Conservation (phyloP, 1,140 invertebrate genomes). For the Caerostris darwini region DNA sequence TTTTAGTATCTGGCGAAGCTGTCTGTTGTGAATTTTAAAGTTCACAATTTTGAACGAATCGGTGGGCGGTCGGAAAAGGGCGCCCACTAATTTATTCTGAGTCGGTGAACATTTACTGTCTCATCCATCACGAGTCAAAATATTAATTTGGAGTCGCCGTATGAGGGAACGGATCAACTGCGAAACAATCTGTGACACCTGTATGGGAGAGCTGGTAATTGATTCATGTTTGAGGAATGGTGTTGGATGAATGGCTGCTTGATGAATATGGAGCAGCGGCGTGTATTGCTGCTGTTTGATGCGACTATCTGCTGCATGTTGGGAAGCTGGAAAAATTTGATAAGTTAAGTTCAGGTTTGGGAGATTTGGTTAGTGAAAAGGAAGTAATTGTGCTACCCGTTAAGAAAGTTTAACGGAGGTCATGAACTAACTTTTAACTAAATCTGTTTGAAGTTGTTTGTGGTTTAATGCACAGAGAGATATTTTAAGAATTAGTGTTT, state of each 20-base stretch:
- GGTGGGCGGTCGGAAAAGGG: background rate
- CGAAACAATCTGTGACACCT: slow-evolving; percentile 58
- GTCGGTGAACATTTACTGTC: slow-evolving; percentile 36
- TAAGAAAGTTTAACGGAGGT: no score
- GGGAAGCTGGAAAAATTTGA: slow-evolving; percentile 11
- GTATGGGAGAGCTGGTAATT: slow-evolving; percentile 48
- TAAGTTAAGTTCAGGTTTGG: no score
- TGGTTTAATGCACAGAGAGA: no score
- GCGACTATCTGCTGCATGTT: background rate
- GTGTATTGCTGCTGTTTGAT: background rate
- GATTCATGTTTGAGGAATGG: slow-evolving; percentile 35
- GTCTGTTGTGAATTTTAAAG: slow-evolving; percentile 20
- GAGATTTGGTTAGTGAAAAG: no score
- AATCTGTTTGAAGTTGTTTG: no score
- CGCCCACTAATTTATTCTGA: slow-evolving; percentile 11
- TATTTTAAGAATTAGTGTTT: no score
- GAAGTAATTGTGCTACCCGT: no score
- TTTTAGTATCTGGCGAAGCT: background rate
- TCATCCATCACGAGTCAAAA: slow-evolving; percentile 56
- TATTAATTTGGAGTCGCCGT: slow-evolving; percentile 53
- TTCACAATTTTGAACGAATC: background rate
- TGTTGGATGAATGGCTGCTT: background rate
- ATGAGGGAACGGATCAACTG: slow-evolving; percentile 28
- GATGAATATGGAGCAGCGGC: slow-evolving; percentile 13
- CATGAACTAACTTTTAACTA: no score